Evolutionary conservation across 1,140 invertebrate species (phyloP), one percentile per base, ranked within the genome.

Genomic region (Notospermus geniculatus): DNA sequence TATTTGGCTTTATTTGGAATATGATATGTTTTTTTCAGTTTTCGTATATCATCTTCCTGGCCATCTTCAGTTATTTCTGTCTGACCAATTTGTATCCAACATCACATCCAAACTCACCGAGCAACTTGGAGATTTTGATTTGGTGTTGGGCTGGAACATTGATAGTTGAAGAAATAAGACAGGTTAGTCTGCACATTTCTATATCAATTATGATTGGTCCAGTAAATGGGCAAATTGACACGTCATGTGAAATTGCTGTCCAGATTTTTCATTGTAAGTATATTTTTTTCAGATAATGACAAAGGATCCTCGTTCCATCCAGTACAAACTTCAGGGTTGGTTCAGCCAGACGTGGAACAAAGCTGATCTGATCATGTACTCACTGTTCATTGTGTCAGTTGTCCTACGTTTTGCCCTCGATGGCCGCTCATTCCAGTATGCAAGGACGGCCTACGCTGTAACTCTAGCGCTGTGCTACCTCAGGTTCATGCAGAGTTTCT

Each of bases 401-500:
- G 61, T 77, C 27, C 60, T 79, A 43, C 50, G 77, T 0, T 75
- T 71, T 53, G 57, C 62, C 0, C 61, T 78, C 36, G 43, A 28
- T 23, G 54, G 46, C 2, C 22, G 29, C 17, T 43, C 62, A 2
- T 76, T 76, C 50, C 45, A 68, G 0, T 74, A 68, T 64, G 71
- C 66, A 1, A 62, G 73, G 5, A 67, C 71, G 19, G 53, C 60
- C 36, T 77, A 77, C 69, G 74, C n/a, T 63, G 50, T 60, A 57
- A 64, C 75, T 0, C 59, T 79, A 19, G 65, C 64, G 28, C 65
- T 78, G 68, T 69, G 66, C 61, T 76, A 70, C 63, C 57, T 80
- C 19, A 54, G 79, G 17, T 69, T 73, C 52, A 73, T 79, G 72
- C 76, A 80, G 68, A 65, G 63, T 23, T 80, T 76, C 68, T 77